Conservation (phyloP, 2,113 vertebrate species). For the Lutjanus erythropterus region DNA sequence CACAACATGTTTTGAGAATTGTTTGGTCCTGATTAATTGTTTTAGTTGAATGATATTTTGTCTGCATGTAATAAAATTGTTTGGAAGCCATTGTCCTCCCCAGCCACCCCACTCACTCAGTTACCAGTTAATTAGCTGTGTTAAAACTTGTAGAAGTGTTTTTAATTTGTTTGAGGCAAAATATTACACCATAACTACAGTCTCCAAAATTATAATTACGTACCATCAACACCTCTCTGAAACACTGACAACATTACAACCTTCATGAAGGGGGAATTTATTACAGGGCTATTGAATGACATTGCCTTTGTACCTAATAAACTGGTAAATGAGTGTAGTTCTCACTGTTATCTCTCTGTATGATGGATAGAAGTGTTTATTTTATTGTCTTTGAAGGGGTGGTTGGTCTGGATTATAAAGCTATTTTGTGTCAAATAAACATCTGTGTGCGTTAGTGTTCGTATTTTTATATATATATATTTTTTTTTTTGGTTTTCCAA, state of each 20-base stretch:
- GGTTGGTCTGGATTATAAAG: slow-evolving; percentile 11
- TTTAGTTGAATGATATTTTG: slow-evolving; percentile 5
- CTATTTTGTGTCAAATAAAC: slow-evolving; percentile 66
- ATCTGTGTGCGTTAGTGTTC: slow-evolving; percentile 12
- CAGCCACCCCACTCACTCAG: neutral
- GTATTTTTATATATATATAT: too few relatives aligned
- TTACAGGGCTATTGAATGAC: neutral
- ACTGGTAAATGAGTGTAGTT: slow-evolving; percentile 33
- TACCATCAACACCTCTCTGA: neutral
- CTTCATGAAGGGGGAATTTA: neutral
- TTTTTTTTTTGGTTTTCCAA: too few relatives aligned
- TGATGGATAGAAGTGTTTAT: slow-evolving; percentile 22
- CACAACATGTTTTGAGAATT: slow-evolving; percentile 7
- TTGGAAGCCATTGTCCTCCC: slow-evolving; percentile 22
- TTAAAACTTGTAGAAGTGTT: neutral
- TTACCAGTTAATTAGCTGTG: slow-evolving; percentile 14
- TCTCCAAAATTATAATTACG: neutral
- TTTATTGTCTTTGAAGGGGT: neutral
- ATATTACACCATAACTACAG: neutral
- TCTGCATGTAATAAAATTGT: slow-evolving; percentile 23
- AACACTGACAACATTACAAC: neutral
- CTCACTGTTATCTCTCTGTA: neutral
- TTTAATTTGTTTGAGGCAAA: neutral
- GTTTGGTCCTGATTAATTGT: slow-evolving; percentile 11
- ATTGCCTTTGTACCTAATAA: slow-evolving; percentile 9